phyloP scores from a whole-genome alignment of 2,797 vertebrate genomes.

The Aldrovandia affinis region DNA sequence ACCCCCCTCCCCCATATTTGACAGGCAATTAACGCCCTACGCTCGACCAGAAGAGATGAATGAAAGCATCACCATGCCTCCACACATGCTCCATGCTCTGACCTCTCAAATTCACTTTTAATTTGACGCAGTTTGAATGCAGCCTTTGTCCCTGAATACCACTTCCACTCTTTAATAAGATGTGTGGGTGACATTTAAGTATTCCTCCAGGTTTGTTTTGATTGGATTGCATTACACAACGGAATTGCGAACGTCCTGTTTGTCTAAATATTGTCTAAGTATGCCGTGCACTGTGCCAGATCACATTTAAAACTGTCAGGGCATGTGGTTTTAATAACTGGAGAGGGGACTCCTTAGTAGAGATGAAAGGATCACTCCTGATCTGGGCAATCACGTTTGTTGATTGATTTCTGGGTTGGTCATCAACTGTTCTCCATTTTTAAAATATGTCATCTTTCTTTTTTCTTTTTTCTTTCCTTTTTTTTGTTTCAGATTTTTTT shows the following conservation, averaged over 20 bases:
- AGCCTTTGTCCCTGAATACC: slow-evolving; percentile 54
- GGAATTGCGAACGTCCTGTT: slow-evolving; percentile 31
- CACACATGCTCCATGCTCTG: slow-evolving; percentile 25
- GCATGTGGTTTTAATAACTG: background rate
- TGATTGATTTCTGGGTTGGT: too few species aligned
- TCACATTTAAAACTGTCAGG: slow-evolving; percentile 44
- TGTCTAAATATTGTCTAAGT: slow-evolving; percentile 48
- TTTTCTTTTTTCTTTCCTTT: too few species aligned
- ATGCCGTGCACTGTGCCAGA: slow-evolving; percentile 46
- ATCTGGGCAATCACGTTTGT: too few species aligned
- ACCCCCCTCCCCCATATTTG: background rate
- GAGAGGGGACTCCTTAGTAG: too few species aligned
- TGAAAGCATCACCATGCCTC: slow-evolving; percentile 42
- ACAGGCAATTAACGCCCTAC: slow-evolving; percentile 24
- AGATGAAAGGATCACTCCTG: too few species aligned
- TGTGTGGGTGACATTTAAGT: slow-evolving; percentile 53
- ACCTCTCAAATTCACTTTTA: slow-evolving; percentile 47
- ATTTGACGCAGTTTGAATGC: slow-evolving; percentile 55
- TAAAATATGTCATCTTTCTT: too few species aligned
- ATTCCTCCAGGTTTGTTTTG: slow-evolving; percentile 53
- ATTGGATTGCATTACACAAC: slow-evolving; percentile 30
- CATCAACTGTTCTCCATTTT: too few species aligned
- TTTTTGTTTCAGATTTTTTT: too few species aligned
- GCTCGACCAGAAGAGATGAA: slow-evolving; percentile 26
- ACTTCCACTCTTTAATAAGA: slow-evolving; percentile 61